Evolutionary conservation across 2,113 vertebrate species (phyloP).

Genomic region (Perognathus longimembris): DNA sequence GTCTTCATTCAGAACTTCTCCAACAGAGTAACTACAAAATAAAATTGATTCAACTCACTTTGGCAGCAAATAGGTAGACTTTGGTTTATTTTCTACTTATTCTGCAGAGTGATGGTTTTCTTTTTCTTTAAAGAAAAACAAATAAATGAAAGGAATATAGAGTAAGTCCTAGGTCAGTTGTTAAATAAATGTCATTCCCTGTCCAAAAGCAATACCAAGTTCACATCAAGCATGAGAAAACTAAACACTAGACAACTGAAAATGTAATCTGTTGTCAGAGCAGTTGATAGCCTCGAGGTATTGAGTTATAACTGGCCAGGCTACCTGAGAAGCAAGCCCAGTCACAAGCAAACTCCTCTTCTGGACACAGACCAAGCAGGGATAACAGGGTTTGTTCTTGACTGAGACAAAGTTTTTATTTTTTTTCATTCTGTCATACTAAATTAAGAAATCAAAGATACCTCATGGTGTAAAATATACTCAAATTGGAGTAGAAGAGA

Average conservation of each 20-base stretch:
- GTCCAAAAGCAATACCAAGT: conserved; percentile 30
- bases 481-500: neutral
- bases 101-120: neutral
- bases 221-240: conserved; percentile 34
- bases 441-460: conserved; percentile 6
- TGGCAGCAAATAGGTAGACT: conserved; percentile 31
- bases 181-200: conserved; percentile 45
- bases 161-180: conserved; percentile 7
- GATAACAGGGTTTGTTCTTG: neutral
- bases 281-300: neutral
- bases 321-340: neutral
- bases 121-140: neutral
- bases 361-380: neutral
- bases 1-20: conserved; percentile 25
- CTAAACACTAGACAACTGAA: conserved; percentile 25
- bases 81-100: conserved; percentile 21
- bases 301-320: neutral
- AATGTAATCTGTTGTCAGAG: neutral
- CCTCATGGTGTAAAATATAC: conserved; percentile 24
- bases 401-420: neutral
- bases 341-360: neutral
- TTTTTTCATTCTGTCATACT: neutral
- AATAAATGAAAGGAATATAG: neutral
- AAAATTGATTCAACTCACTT: conserved; percentile 39
- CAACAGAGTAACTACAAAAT: conserved; percentile 48